Evolutionary conservation across 1,140 invertebrate species (phyloP).

Genomic region (Hestina assimilis): DNA sequence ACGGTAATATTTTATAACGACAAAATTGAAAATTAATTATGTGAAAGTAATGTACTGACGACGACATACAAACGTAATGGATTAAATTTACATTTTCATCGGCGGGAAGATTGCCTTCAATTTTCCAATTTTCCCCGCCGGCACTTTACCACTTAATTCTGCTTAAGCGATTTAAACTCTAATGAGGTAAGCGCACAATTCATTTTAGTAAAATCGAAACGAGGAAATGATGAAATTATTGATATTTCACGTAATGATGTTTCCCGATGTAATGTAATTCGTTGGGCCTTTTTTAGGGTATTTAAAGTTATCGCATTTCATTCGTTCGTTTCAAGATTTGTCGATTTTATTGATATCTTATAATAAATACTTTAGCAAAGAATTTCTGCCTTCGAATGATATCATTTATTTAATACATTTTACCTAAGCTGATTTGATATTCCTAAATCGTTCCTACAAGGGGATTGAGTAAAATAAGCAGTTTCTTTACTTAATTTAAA

Average conservation of each 20-base stretch:
- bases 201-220: neutral
- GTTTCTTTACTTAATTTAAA: too few species aligned
- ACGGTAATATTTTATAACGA: conserved; percentile 3
- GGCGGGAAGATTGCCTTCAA: conserved; percentile 30
- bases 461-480: too few species aligned
- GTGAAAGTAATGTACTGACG: conserved; percentile 20
- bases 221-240: conserved; percentile 7
- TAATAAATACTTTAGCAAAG: neutral
- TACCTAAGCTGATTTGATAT: too few species aligned
- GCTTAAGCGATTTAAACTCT: conserved; percentile 7
- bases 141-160: neutral
- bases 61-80: conserved; percentile 28
- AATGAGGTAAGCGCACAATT: neutral
- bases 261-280: conserved; percentile 11
- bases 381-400: neutral
- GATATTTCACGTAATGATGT: conserved; percentile 20
- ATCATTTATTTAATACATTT: neutral
- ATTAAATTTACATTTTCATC: conserved; percentile 34
- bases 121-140: conserved; percentile 28
- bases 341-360: conserved; percentile 1
- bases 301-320: conserved; percentile 11
- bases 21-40: conserved; percentile 29
- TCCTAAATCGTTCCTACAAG: too few species aligned
- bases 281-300: neutral
- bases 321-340: conserved; percentile 9